Base-by-base conservation (phyloP, 1,140 invertebrate genomes). In the Elysia chlorotica region DNA sequence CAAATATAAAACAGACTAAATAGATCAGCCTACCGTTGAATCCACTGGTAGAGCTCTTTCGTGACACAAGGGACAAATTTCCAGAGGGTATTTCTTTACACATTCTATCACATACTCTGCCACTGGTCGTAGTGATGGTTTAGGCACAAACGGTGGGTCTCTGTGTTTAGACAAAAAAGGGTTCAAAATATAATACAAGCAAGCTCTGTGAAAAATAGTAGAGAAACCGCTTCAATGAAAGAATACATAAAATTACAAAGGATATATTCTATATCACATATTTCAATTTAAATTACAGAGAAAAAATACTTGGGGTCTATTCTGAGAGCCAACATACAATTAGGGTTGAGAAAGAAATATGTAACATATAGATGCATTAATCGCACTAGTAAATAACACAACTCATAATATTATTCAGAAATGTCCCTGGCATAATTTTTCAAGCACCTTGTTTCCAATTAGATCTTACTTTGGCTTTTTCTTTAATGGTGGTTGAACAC, bases 401-500 rank as follows among this genome's bases (percentile, higher is more conserved):
- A n/a, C n/a, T n/a, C n/a, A n/a, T n/a, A n/a, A n/a, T n/a, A n/a
- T n/a, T n/a, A n/a, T n/a, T n/a, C n/a, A n/a, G n/a, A n/a, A n/a
- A n/a, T n/a, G n/a, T n/a, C n/a, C n/a, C n/a, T n/a, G n/a, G n/a
- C n/a, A n/a, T n/a, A n/a, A n/a, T n/a, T n/a, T n/a, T n/a, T n/a
- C n/a, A n/a, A n/a, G n/a, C n/a, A n/a, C n/a, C n/a, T n/a, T n/a
- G n/a, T n/a, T n/a, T n/a, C n/a, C n/a, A n/a, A n/a, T n/a, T n/a
- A n/a, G n/a, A n/a, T 63, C 82, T 79, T 74, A 87, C 81, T 87
- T 88, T 33, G 88, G 86, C 37, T 88, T 89, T 38, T 89, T 89
- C 33, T 89, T 89, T 0, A 93, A 68, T 1, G 93, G 92, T 19
- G 92, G 90, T 81, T 93, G 91, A 0, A 93, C 91, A 86, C 93